Percentiles rank a stretch among this genome's conserved stretches.
Conservation (phyloP, 2,797 vertebrate genomes). For the Cephalopachus bancanus region DNA sequence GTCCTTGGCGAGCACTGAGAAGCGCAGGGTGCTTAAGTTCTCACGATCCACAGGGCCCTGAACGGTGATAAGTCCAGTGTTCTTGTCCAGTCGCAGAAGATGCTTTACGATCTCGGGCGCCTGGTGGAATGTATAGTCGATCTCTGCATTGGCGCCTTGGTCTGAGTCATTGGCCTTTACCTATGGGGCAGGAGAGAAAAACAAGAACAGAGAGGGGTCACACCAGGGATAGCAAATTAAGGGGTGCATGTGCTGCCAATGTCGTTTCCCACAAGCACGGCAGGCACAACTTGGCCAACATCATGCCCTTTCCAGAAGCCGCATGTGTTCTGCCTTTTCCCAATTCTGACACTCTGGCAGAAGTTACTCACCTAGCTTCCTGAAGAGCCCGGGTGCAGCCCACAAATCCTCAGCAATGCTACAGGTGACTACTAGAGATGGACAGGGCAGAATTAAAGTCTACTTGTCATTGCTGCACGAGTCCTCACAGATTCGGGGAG, state of each 20-base stretch:
- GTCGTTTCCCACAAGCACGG: not conserved
- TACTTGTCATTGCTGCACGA: not conserved
- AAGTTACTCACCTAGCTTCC: not conserved
- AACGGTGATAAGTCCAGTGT: conserved; percentile 95
- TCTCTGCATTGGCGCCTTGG: conserved; percentile 95
- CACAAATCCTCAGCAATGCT: not conserved
- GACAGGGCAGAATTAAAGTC: not conserved
- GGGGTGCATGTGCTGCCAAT: not conserved
- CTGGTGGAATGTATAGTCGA: conserved; percentile 97
- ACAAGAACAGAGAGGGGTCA: not conserved
- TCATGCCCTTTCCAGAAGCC: not conserved
- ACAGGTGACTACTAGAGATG: not conserved
- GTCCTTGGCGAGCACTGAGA: conserved; percentile 96
- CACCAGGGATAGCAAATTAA: not conserved
- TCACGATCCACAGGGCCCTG: conserved; percentile 96
- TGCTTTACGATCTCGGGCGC: conserved; percentile 93
- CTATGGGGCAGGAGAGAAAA: conserved; percentile 84
- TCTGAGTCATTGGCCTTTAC: conserved; percentile 97
- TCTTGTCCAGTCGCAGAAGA: conserved; percentile 94
- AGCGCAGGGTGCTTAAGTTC: conserved; percentile 94
- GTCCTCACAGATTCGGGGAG: not conserved
- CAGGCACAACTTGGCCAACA: not conserved
- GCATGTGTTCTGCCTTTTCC: not conserved
- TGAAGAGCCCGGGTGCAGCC: not conserved
- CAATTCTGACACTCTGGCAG: not conserved